These are phyloP conservation scores for Drosophila takahashii DNA, from an alignment of 1,140 invertebrate genomes.

Conservation along the genomic window DNA sequence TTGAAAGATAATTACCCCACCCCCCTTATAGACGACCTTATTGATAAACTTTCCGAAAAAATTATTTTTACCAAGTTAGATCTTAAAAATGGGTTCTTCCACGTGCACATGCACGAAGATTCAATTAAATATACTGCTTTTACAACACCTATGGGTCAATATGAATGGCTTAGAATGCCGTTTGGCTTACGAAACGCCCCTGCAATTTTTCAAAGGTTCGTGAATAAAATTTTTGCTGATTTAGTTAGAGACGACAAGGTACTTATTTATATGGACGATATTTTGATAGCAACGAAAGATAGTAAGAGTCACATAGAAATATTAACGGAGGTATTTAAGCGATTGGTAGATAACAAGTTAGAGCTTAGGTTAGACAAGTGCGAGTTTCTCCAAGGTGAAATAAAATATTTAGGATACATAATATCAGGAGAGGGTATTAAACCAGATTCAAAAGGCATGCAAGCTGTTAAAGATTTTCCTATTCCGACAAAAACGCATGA, in stretches of 20 bases:
- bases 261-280: constrained; percentile 17
- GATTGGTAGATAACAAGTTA: neutral
- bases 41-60: constrained; percentile 19
- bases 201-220: constrained; percentile 2
- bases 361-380: constrained; percentile 7
- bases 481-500: no score
- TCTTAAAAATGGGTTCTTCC: constrained; percentile 14
- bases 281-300: constrained; percentile 11
- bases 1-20: constrained; percentile 14
- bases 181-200: neutral
- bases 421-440: neutral
- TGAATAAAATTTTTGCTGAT: constrained; percentile 19
- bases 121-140: constrained; percentile 1
- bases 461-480: no score
- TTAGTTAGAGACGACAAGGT: constrained; percentile 6
- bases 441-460: no score
- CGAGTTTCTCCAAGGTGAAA: neutral
- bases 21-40: constrained; percentile 10
- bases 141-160: constrained; percentile 6
- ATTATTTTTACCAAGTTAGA: constrained; percentile 7
- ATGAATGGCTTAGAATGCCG: neutral
- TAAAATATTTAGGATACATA: neutral
- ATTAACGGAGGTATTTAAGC: neutral
- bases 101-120: constrained; percentile 8
- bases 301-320: constrained; percentile 14